These are phyloP conservation scores for Coelopa frigida DNA, from an alignment of 1,140 invertebrate genomes.

Conservation along the genomic window DNA sequence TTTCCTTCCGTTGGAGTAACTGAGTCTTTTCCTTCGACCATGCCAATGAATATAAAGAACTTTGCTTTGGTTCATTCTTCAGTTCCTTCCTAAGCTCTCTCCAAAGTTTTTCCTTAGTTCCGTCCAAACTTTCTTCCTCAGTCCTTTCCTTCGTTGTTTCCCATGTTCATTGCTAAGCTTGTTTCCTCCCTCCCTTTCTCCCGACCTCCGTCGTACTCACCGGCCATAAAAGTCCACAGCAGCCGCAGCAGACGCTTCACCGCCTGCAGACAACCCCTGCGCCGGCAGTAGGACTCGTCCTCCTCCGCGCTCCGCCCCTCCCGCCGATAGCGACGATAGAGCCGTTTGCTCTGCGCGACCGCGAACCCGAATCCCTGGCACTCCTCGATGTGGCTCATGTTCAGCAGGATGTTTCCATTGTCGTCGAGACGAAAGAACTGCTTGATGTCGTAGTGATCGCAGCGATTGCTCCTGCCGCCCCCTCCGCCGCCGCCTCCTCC, in stretches of 20 bases:
- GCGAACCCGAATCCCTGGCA: conserved; percentile 26
- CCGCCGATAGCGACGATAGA: conserved; percentile 34
- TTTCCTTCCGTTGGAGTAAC: neutral
- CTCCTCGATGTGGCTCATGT: conserved; percentile 37
- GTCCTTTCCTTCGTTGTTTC: too few species aligned
- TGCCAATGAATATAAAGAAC: too few species aligned
- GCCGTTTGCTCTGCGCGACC: conserved; percentile 22
- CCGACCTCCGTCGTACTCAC: conserved; percentile 20
- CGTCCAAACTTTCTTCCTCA: too few species aligned
- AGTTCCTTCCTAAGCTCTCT: too few species aligned
- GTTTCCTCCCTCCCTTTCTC: neutral
- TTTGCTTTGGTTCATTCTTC: too few species aligned
- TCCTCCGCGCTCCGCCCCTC: conserved; percentile 30
- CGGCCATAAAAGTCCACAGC: conserved; percentile 22
- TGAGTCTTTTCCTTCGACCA: too few species aligned
- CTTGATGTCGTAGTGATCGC: conserved; percentile 42
- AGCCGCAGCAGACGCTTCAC: conserved; percentile 17
- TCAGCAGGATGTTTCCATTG: conserved; percentile 41
- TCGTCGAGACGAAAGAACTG: conserved; percentile 42
- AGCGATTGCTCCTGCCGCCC: conserved; percentile 26
- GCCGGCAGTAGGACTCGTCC: conserved; percentile 10
- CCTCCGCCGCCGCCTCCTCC: too few species aligned
- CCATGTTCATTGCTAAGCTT: too few species aligned
- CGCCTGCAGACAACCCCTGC: conserved; percentile 20
- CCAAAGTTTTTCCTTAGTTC: too few species aligned